Conservation (phyloP, 2,113 vertebrate species). For the Elanoides forficatus region DNA sequence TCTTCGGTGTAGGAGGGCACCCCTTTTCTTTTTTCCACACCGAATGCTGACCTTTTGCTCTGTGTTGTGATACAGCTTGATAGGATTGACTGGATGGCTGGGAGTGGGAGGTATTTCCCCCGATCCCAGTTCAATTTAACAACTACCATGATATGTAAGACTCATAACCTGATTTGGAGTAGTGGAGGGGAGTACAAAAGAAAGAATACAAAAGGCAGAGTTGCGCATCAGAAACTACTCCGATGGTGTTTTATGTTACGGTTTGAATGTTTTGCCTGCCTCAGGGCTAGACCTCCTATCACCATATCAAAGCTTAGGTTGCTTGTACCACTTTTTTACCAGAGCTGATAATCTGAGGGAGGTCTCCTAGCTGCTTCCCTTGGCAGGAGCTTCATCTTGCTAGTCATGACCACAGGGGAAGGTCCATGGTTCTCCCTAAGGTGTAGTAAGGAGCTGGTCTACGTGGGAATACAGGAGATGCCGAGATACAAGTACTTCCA, state of each 20-base stretch:
- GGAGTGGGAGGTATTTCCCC: background rate
- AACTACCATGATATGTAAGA: background rate
- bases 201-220: background rate
- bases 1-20: background rate
- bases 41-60: background rate
- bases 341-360: background rate
- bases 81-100: background rate
- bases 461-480: background rate
- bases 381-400: background rate
- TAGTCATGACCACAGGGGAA: background rate
- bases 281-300: background rate
- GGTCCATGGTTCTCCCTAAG: background rate
- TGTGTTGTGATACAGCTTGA: background rate
- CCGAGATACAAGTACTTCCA: background rate
- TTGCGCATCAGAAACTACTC: background rate
- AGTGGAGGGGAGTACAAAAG: background rate
- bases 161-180: background rate
- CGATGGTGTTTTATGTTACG: background rate
- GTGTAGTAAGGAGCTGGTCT: background rate
- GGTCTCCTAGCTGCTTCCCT: background rate
- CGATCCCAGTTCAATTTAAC: constrained; percentile 12
- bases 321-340: background rate
- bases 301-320: background rate
- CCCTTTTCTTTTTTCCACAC: background rate
- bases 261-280: background rate